Evolutionary conservation across 2,113 vertebrate species (phyloP).

Genomic region (Grus americana): DNA sequence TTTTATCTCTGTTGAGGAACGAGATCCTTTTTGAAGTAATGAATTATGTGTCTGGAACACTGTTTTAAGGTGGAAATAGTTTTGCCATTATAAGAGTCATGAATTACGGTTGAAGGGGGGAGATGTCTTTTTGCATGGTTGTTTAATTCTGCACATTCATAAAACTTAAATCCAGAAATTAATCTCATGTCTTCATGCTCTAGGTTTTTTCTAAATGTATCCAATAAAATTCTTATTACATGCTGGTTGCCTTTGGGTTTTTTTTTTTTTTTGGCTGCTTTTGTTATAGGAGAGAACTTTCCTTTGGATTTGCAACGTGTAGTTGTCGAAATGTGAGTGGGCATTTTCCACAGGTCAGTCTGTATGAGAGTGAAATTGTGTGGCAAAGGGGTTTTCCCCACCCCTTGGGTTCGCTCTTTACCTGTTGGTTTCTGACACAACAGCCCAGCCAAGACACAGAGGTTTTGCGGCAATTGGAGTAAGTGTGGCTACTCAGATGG

Average conservation of each 20-base stretch:
- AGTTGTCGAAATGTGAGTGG: background rate
- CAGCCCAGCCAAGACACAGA: background rate
- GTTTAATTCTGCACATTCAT: slow-evolving; percentile 14
- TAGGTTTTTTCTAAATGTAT: slow-evolving; percentile 18
- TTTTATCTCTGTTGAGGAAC: background rate
- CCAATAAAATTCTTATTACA: slow-evolving; percentile 61
- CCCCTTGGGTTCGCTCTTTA: background rate
- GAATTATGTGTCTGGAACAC: background rate
- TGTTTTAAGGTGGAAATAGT: background rate
- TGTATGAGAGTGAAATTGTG: accelerated
- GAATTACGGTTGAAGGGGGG: background rate
- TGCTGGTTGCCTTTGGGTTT: background rate
- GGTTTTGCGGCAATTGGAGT: background rate
- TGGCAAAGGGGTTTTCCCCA: accelerated
- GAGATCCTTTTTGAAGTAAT: background rate
- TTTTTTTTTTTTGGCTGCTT: background rate
- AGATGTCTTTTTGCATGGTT: background rate
- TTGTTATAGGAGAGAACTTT: background rate
- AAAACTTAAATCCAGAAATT: background rate
- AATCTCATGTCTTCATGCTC: slow-evolving; percentile 27
- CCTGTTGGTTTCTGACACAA: background rate
- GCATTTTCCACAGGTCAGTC: background rate
- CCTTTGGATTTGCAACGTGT: background rate
- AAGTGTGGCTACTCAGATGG: background rate
- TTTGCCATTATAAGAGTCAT: background rate